Base-by-base conservation (phyloP, 2,797 vertebrate genomes). In the Hippoglossus hippoglossus region DNA sequence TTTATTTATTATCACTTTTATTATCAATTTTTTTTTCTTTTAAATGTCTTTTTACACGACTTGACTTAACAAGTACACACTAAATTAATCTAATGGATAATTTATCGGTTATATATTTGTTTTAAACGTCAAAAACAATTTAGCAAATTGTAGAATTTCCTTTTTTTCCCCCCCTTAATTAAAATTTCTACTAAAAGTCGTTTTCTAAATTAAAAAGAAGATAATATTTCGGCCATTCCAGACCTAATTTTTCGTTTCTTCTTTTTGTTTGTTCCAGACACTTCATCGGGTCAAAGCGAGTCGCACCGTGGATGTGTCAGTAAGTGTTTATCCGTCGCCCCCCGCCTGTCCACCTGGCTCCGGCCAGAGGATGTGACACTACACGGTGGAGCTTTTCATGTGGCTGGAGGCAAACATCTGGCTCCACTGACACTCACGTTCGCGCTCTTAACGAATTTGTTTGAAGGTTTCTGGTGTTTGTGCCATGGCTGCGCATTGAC, bases 251-350 rank as follows among this genome's bases (percentile, higher is more conserved):
- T 80, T 51, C 31, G 26, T 51, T 72, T 85, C 49, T 60, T 46
- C 15, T 72, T 67, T 77, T 85, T 85, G 54, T 7, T 71, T 77
- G 28, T 87, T 85, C 39, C 85, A 88, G 86, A 75, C 50, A 28
- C 8, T 44, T 71, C 85, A 1, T 54, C 77, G 72, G 60, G 65
- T 81, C 74, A 63, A 67, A 58, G 50, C 52, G 73, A 81, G 61
- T 63, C 64, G 51, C 36, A 70, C 60, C 73, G 50, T 66, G 85
- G 84, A 85, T 73, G 69, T 77, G 39, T 71, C 74, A 81, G 89
- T 90, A 88, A 91, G 88, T 90, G 79, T 79, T 60, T 1, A 46
- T 28, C 52, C 77, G 63, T 71, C 65, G 51, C 62, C 67, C 60
- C 77, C 58, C 71, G 53, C 52, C 22, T 73, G 2, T 74, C 44